Evolutionary conservation across 2,797 vertebrate species (phyloP).

Genomic region (Gymnopithys bicolor): DNA sequence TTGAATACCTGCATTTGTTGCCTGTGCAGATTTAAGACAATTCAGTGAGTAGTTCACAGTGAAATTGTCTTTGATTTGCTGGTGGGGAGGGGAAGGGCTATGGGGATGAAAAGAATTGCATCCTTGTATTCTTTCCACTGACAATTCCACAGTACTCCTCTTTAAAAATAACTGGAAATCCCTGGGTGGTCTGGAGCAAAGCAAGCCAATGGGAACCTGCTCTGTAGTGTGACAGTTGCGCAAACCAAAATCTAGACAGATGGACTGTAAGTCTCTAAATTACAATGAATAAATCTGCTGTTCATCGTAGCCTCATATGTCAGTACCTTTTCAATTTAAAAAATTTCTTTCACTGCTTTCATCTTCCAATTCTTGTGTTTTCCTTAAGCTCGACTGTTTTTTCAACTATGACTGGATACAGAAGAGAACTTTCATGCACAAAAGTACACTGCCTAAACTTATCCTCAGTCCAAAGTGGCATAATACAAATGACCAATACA

Average conservation of each 20-base stretch:
- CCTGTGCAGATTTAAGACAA: background rate
- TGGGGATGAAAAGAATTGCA: background rate
- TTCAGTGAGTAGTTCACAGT: background rate
- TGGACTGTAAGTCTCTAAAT: constrained; percentile 80
- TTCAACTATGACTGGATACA: background rate
- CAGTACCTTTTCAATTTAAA: background rate
- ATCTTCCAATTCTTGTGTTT: background rate
- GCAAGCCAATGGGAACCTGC: constrained; percentile 18
- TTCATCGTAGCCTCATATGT: background rate
- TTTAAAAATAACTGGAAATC: constrained; percentile 67
- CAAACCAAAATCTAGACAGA: constrained; percentile 78
- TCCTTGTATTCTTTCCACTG: background rate
- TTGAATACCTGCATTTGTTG: background rate
- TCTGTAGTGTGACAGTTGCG: constrained; percentile 60
- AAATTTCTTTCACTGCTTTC: background rate
- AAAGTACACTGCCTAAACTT: background rate
- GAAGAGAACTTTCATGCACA: background rate
- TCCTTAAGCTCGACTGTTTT: background rate
- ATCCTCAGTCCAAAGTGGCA: background rate
- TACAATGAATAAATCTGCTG: constrained; percentile 66
- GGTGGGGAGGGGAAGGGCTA: background rate
- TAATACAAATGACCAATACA: background rate
- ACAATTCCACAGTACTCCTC: background rate
- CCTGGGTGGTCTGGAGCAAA: constrained; percentile 82
- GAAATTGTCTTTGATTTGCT: background rate